These are phyloP conservation scores for Oryzias javanicus DNA, from an alignment of 2,113 vertebrate species.

Conservation along the genomic window DNA sequence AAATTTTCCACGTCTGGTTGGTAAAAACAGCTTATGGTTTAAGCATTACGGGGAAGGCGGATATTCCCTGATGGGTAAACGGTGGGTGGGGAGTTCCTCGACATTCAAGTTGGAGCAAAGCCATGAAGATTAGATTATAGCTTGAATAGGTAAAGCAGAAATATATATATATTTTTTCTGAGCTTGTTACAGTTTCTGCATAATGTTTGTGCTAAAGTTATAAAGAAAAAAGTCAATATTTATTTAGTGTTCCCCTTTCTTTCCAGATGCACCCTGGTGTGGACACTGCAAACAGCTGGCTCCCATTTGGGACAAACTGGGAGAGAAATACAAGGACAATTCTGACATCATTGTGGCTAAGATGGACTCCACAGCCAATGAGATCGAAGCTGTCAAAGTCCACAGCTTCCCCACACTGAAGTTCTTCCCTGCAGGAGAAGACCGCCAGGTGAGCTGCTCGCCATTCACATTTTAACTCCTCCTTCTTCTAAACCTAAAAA, in stretches of 20 bases:
- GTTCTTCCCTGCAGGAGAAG: conserved; percentile 90
- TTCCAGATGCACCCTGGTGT: conserved; percentile 95
- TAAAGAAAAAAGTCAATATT: not conserved
- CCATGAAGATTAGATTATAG: not conserved
- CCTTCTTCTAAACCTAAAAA: too few relatives aligned
- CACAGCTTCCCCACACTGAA: conserved; percentile 98
- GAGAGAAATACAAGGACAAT: conserved; percentile 87
- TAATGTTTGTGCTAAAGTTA: not conserved
- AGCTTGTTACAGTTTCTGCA: not conserved
- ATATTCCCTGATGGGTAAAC: conserved; percentile 8
- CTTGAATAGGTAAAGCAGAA: not conserved
- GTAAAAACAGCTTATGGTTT: conserved; percentile 9
- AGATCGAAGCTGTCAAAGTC: conserved; percentile 92
- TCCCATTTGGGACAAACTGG: conserved; percentile 96
- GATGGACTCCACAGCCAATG: conserved; percentile 96
- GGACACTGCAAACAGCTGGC: conserved; percentile 98
- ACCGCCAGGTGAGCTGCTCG: conserved; percentile 76
- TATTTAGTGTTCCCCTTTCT: not conserved
- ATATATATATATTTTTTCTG: not conserved
- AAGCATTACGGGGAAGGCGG: not conserved
- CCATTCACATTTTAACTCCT: not conserved
- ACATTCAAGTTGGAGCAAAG: not conserved
- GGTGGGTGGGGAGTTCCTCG: not conserved
- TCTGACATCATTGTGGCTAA: conserved; percentile 86
- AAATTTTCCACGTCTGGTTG: conserved; percentile 38